Conservation (phyloP, 2,888 invertebrate genomes). For the Ectemnius lituratus region DNA sequence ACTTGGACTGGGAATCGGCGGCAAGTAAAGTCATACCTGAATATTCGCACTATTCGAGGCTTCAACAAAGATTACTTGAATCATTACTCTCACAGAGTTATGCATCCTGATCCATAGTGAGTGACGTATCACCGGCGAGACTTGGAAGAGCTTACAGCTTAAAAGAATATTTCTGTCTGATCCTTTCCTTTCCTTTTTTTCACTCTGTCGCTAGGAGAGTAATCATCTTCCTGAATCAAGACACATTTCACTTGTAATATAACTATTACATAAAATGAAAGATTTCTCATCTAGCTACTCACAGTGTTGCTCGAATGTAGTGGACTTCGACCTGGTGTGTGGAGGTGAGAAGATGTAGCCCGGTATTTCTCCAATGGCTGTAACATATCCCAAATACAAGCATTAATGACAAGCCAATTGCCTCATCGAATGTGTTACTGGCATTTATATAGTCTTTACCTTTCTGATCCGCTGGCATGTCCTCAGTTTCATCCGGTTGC, state of each 20-base stretch:
- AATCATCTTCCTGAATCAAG: no score
- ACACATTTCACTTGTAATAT: not conserved
- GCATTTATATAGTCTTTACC: constrained; percentile 22
- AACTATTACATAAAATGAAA: constrained; percentile 9
- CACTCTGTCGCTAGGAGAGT: not conserved
- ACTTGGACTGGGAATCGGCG: no score
- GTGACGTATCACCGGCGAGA: no score
- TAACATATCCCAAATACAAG: constrained; percentile 21
- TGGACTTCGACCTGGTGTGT: constrained; percentile 60
- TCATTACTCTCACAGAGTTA: no score
- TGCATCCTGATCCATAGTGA: no score
- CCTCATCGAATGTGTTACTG: not conserved
- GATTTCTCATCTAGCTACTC: constrained; percentile 60
- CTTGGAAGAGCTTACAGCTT: no score
- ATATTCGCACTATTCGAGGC: no score
- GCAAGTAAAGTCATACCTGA: no score
- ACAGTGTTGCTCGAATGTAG: constrained; percentile 58
- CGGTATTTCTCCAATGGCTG: constrained; percentile 62
- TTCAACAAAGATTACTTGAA: no score
- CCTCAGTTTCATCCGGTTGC: constrained; percentile 57
- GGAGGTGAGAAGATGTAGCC: constrained; percentile 70
- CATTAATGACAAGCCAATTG: not conserved
- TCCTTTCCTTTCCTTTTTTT: not conserved
- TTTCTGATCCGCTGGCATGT: constrained; percentile 52
- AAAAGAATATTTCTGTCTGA: not conserved